Evolutionary conservation across 2,113 vertebrate species (phyloP).

Genomic region (Hemibagrus wyckioides): DNA sequence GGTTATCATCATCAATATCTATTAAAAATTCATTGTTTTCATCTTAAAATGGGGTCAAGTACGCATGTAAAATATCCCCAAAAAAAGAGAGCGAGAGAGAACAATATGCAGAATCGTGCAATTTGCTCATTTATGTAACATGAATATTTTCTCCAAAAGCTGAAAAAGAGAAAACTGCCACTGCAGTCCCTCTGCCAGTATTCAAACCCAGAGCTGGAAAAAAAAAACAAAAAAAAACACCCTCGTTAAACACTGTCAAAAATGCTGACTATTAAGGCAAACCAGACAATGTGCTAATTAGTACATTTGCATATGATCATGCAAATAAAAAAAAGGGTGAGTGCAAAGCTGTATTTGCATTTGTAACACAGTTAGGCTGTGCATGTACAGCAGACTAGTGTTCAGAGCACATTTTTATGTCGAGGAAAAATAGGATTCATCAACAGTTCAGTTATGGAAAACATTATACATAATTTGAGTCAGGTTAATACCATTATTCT

Average conservation of each 20-base stretch:
- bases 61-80: not conserved
- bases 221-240: slow-evolving; percentile 27
- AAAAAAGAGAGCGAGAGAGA: not conserved
- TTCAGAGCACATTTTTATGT: slow-evolving; percentile 10
- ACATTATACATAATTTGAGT: too few relatives aligned
- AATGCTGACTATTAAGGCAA: slow-evolving; percentile 57
- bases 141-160: slow-evolving; percentile 4
- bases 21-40: slow-evolving; percentile 17
- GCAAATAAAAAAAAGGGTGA: slow-evolving; percentile 55
- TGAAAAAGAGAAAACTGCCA: slow-evolving; percentile 39
- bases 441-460: not conserved
- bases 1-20: slow-evolving; percentile 32
- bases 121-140: not conserved
- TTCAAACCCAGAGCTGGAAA: slow-evolving; percentile 47
- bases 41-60: slow-evolving; percentile 1
- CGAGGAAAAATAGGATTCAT: not conserved
- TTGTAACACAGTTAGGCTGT: slow-evolving; percentile 50
- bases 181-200: slow-evolving; percentile 44
- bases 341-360: slow-evolving; percentile 55
- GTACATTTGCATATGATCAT: slow-evolving; percentile 62
- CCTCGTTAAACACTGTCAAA: slow-evolving; percentile 59
- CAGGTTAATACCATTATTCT: not conserved
- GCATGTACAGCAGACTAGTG: slow-evolving; percentile 29
- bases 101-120: not conserved
- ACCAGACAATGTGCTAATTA: slow-evolving; percentile 64